A percentile compares a stretch with the other conserved stretches of the same genome.
These are phyloP conservation scores for Poecile atricapillus DNA, from an alignment of 2,113 vertebrate species.

Conservation along the genomic window DNA sequence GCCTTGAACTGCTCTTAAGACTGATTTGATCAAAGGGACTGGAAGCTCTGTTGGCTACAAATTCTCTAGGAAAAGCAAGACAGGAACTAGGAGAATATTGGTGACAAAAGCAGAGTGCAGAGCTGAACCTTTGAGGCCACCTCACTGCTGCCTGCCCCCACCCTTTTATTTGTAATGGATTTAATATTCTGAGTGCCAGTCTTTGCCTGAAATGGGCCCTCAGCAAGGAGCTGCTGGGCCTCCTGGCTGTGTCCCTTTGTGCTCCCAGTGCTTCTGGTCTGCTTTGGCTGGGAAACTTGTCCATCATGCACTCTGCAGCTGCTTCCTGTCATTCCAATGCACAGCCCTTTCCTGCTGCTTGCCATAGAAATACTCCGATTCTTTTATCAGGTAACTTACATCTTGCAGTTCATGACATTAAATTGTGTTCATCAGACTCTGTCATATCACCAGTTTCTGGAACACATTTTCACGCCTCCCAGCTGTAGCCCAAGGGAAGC, in stretches of 20 bases:
- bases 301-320: background rate
- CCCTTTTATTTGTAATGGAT: no score
- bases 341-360: background rate
- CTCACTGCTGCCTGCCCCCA: no score
- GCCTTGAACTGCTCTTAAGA: no score
- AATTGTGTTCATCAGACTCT: background rate
- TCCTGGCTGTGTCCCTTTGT: background rate
- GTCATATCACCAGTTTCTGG: no score
- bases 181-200: no score
- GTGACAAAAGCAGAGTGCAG: no score
- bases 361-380: background rate
- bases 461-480: background rate
- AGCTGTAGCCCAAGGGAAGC: background rate
- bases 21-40: no score
- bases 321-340: background rate
- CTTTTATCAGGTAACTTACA: background rate
- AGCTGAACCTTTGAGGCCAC: no score
- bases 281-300: background rate
- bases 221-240: background rate
- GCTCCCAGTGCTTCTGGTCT: background rate
- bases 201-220: background rate
- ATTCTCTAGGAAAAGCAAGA: no score
- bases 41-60: no score
- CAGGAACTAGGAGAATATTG: no score
- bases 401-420: background rate